These are phyloP conservation scores for Peromyscus eremicus DNA, from an alignment of 2,797 vertebrate genomes.

Conservation along the genomic window DNA sequence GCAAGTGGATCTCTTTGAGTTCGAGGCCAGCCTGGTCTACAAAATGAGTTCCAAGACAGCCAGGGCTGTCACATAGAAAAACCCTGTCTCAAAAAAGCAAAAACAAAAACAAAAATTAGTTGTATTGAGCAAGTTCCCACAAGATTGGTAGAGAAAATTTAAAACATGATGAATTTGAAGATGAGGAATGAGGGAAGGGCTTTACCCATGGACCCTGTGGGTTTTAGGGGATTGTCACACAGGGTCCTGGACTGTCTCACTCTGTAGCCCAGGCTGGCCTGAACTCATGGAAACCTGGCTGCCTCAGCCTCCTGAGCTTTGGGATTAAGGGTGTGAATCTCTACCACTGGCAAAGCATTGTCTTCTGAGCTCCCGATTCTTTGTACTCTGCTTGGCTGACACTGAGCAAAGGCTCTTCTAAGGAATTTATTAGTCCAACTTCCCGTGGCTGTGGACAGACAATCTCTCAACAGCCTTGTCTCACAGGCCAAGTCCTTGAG, in stretches of 20 bases:
- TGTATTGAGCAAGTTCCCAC: not conserved
- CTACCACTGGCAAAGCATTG: not conserved
- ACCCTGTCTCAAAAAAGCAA: no score
- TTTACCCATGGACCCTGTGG: not conserved
- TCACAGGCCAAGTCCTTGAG: not conserved
- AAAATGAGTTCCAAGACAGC: no score
- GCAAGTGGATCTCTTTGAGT: no score
- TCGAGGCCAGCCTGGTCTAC: no score
- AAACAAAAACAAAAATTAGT: no score
- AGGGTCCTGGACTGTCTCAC: not conserved
- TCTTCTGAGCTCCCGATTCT: not conserved
- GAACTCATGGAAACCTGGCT: not conserved
- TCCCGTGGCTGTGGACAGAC: not conserved
- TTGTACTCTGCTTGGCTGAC: not conserved
- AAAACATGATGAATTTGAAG: not conserved
- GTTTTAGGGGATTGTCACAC: not conserved
- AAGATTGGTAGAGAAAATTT: not conserved
- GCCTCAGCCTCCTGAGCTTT: not conserved
- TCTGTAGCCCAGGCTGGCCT: not conserved
- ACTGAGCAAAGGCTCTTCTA: not conserved
- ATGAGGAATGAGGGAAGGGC: not conserved
- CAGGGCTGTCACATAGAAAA: no score
- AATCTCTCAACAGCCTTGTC: not conserved
- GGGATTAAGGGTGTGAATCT: not conserved
- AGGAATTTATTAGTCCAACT: not conserved